phyloP scores from a whole-genome alignment of 2,113 vertebrate species.

The Ceyx melanurus region DNA sequence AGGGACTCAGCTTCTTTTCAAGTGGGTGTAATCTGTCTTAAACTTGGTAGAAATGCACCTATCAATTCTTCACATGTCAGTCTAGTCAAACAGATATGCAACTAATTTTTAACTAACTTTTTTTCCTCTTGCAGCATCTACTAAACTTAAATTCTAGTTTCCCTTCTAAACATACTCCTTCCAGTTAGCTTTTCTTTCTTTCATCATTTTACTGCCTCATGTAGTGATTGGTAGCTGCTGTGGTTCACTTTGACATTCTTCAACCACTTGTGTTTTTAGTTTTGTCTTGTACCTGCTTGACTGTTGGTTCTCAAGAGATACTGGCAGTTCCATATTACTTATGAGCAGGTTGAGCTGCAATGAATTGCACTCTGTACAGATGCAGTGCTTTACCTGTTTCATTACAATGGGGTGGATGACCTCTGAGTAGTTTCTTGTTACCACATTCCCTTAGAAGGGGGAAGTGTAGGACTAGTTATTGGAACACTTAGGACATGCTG shows the following conservation, averaged over 20 bases:
- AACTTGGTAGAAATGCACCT: neutral
- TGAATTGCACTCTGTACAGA: neutral
- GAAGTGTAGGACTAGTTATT: neutral
- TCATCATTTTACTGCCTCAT: neutral
- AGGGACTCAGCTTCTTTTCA: neutral
- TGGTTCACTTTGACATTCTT: neutral
- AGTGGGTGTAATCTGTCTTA: neutral
- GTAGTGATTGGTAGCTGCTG: neutral
- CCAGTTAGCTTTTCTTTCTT: neutral
- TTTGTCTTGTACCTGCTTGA: neutral
- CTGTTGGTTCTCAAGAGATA: neutral
- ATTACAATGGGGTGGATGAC: neutral
- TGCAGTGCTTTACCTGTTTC: neutral
- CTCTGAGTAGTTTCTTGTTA: neutral
- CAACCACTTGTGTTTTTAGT: neutral
- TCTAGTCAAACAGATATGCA: neutral
- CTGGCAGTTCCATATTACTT: neutral
- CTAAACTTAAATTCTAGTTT: neutral
- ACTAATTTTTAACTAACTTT: neutral
- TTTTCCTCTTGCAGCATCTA: neutral
- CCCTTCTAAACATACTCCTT: neutral
- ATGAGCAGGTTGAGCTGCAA: neutral
- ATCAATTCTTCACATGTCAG: neutral
- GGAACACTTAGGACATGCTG: neutral
- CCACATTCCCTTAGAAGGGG: neutral